Conservation (phyloP, 2,797 vertebrate genomes). For the Chloroceryle amazona region DNA sequence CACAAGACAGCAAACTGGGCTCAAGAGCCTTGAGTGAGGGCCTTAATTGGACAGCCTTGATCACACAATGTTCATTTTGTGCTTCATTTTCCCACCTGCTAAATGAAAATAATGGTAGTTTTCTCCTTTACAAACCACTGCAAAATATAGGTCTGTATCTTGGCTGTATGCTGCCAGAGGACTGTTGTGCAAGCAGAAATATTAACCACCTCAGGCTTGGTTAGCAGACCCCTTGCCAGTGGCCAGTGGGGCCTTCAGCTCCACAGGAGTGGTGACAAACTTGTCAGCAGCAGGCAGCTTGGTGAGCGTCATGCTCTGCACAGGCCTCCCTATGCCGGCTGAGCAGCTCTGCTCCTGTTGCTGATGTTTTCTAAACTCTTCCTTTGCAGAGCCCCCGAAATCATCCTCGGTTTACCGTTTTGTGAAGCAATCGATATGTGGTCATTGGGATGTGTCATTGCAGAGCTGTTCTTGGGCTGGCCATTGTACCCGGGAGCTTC, state of each 20-base stretch:
- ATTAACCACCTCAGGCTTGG: fast-evolving
- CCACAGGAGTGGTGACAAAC: not conserved
- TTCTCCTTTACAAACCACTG: not conserved
- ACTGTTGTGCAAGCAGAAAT: not conserved
- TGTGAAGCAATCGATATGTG: conserved; percentile 99
- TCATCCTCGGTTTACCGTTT: conserved; percentile 97
- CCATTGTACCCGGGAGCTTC: conserved; percentile 97
- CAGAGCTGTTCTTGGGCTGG: conserved; percentile 98
- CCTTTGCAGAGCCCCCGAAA: conserved; percentile 93
- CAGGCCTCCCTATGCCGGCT: fast-evolving
- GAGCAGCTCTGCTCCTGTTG: fast-evolving
- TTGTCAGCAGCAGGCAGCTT: not conserved
- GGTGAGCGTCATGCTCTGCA: fast-evolving
- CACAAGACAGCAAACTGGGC: not conserved
- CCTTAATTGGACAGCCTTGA: not conserved
- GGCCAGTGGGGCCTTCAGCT: not conserved
- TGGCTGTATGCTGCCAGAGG: not conserved
- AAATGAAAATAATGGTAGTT: not conserved
- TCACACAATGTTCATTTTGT: fast-evolving
- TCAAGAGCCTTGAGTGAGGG: fast-evolving
- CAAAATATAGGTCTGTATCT: fast-evolving
- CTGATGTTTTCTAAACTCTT: conserved; percentile 25
- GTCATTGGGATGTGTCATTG: conserved; percentile 98
- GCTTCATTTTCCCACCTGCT: not conserved
- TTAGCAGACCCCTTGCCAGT: not conserved